phyloP scores from a whole-genome alignment of 1,140 invertebrate genomes.

The Muscidifurax raptorellus region DNA sequence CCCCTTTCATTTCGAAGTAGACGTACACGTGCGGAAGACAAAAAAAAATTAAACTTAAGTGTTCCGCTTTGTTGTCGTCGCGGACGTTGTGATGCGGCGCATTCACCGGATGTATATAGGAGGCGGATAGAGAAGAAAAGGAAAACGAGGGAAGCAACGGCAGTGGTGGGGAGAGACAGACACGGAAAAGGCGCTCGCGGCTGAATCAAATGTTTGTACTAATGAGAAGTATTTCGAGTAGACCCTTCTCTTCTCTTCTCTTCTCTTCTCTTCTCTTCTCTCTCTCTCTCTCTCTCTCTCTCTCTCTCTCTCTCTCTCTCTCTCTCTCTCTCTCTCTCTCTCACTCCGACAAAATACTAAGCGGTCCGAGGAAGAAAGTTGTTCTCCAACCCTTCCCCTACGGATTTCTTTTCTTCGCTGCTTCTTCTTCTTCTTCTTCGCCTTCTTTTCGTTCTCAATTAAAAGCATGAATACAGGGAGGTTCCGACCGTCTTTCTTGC shows the following conservation, averaged over 20 bases:
- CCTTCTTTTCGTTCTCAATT: constrained; percentile 27
- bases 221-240: constrained; percentile 49
- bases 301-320: constrained; percentile 16
- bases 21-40: neutral
- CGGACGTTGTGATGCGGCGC: too few relatives aligned
- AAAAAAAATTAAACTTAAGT: constrained; percentile 48
- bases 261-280: too few relatives aligned
- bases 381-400: neutral
- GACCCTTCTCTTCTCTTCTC: constrained; percentile 27
- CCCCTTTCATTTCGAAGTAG: constrained; percentile 11
- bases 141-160: neutral
- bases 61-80: constrained; percentile 27
- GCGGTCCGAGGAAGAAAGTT: constrained; percentile 31
- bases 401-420: constrained; percentile 4
- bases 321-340: constrained; percentile 22
- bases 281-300: constrained; percentile 21
- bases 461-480: constrained; percentile 19
- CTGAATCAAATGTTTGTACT: constrained; percentile 43
- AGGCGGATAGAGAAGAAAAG: neutral
- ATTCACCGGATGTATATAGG: neutral
- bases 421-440: neutral
- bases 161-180: neutral
- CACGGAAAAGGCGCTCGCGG: constrained; percentile 27
- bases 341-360: constrained; percentile 33
- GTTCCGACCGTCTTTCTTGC: constrained; percentile 3